These are phyloP conservation scores for Drosophila kambysellisi DNA, from an alignment of 2,888 invertebrate genomes.

Conservation along the genomic window DNA sequence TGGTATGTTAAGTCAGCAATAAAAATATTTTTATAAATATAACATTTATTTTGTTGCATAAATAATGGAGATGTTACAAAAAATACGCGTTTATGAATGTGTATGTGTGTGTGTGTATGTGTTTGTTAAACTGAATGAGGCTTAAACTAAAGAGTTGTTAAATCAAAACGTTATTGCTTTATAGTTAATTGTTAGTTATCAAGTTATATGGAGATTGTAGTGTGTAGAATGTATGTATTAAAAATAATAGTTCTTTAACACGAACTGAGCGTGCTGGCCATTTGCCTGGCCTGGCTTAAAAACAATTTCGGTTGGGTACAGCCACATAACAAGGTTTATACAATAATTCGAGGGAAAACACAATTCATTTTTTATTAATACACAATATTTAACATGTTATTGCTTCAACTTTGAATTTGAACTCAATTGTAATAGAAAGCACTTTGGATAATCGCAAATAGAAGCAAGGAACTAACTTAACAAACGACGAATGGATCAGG, in stretches of 20 bases:
- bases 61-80: slow-evolving; percentile 69
- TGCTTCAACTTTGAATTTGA: slow-evolving; percentile 45
- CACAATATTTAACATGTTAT: slow-evolving; percentile 52
- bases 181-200: slow-evolving; percentile 45
- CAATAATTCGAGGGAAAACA: slow-evolving; percentile 39
- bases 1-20: too few species aligned
- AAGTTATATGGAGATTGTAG: slow-evolving; percentile 34
- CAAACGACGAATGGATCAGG: slow-evolving; percentile 51
- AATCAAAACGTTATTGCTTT: slow-evolving; percentile 46
- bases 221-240: slow-evolving; percentile 45
- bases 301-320: slow-evolving; percentile 34
- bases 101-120: slow-evolving; percentile 20
- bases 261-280: slow-evolving; percentile 52
- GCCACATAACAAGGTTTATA: slow-evolving; percentile 42
- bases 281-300: slow-evolving; percentile 39
- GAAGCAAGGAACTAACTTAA: slow-evolving; percentile 45
- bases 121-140: slow-evolving; percentile 42
- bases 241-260: slow-evolving; percentile 51
- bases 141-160: slow-evolving; percentile 72
- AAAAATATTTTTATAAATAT: slow-evolving; percentile 59
- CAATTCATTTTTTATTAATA: slow-evolving; percentile 44
- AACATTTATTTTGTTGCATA: slow-evolving; percentile 77
- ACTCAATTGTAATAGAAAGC: slow-evolving; percentile 27
- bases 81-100: slow-evolving; percentile 56
- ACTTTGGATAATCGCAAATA: slow-evolving; percentile 21